Evolutionary conservation across 2,888 invertebrate species (phyloP).

Genomic region (Lasioglossum malachurum): DNA sequence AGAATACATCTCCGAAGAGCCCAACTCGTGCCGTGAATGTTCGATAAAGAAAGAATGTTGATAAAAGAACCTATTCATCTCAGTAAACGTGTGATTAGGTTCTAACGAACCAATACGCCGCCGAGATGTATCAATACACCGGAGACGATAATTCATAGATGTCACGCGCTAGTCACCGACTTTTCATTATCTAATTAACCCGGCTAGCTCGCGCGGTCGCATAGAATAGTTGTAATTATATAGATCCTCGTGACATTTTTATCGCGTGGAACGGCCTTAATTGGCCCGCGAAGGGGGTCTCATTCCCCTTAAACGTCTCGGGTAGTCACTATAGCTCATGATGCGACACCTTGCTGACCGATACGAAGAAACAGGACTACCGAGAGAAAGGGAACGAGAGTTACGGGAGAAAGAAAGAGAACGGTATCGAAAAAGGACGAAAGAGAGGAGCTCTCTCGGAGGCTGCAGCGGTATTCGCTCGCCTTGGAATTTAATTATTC

Average conservation of each 20-base stretch:
- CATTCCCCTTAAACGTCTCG: slow-evolving; percentile 18
- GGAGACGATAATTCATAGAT: slow-evolving; percentile 34
- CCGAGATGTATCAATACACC: background rate
- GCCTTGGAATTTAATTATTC: slow-evolving; percentile 81
- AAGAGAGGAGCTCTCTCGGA: slow-evolving; percentile 3
- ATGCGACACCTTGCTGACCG: slow-evolving; percentile 1
- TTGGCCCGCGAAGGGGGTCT: slow-evolving; percentile 23
- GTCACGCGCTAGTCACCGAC: slow-evolving; percentile 51
- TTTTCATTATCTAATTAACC: slow-evolving; percentile 26
- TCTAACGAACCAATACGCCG: background rate
- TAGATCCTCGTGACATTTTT: slow-evolving; percentile 45
- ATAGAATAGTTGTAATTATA: slow-evolving; percentile 56
- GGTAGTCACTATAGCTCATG: slow-evolving; percentile 18
- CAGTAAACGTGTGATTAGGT: background rate
- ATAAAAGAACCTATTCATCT: background rate
- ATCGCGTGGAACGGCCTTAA: slow-evolving; percentile 43
- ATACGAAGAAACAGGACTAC: background rate
- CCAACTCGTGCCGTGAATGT: background rate
- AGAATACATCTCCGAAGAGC: background rate
- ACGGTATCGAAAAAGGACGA: slow-evolving; percentile 21
- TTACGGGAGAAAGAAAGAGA: background rate
- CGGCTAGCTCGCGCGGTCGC: slow-evolving; percentile 12
- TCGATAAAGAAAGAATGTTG: background rate
- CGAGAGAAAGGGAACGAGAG: background rate
- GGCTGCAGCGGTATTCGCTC: slow-evolving; percentile 46